Conservation (phyloP, 2,797 vertebrate genomes). For the Carapus acus region DNA sequence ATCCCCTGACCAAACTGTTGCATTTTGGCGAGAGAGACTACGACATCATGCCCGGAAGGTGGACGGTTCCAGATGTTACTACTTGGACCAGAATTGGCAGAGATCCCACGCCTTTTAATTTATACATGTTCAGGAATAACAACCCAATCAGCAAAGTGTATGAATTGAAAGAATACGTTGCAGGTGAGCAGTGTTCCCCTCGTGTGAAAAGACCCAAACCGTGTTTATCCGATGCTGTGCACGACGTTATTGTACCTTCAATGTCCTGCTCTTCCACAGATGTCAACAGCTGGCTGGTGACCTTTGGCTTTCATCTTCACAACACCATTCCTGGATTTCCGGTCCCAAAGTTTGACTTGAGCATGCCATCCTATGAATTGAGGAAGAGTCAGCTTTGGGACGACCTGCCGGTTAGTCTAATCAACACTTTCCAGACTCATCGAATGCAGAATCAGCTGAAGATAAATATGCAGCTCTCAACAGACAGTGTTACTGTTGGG, state of each 20-base stretch:
- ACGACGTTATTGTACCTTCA: not conserved
- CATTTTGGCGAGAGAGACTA: constrained; percentile 96
- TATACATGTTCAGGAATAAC: constrained; percentile 98
- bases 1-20: constrained; percentile 91
- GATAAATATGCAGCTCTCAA: not conserved
- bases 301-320: constrained; percentile 99
- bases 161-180: constrained; percentile 91
- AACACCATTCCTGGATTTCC: constrained; percentile 97
- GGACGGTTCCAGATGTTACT: constrained; percentile 91
- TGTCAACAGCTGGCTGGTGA: constrained; percentile 99
- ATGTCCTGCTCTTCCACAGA: constrained; percentile 69
- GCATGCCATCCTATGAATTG: constrained; percentile 90
- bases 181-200: constrained; percentile 74
- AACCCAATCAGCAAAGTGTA: constrained; percentile 98
- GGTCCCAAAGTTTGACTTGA: constrained; percentile 90
- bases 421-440: not conserved
- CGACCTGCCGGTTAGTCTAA: constrained; percentile 84
- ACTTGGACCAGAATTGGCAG: constrained; percentile 87
- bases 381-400: constrained; percentile 96
- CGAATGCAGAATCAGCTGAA: constrained; percentile 13
- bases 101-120: constrained; percentile 91
- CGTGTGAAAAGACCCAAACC: too few species aligned
- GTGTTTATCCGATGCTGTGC: too few species aligned
- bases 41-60: constrained; percentile 93
- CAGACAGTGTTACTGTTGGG: constrained; percentile 8